Base-by-base conservation (phyloP, 2,888 invertebrate genomes). In the Flexamia atlantica region DNA sequence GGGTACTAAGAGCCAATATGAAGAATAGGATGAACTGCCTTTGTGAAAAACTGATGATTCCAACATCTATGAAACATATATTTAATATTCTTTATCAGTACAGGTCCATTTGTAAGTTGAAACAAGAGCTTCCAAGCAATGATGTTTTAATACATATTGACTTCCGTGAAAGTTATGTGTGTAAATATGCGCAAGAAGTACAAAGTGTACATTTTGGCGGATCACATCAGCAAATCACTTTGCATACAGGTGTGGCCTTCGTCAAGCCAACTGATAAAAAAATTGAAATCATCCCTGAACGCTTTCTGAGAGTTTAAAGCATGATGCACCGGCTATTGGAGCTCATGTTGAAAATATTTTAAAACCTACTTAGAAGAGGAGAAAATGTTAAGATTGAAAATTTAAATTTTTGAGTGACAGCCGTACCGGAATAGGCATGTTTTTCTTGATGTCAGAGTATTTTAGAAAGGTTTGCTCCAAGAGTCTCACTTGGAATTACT, bases 181-280 rank as follows among this genome's bases (percentile, higher is more conserved):
- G 86, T 30, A 88, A 88, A 83, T 87, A 87, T 82, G 70, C 76
- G 5, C 64, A 50, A 70, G 88, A 89, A 86, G 87, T 88, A 9
- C 88, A 89, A 84, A 84, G 85, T 36, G 85, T 87, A 17, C 88
- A 88, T 84, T 88, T 88, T 85, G 87, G 87, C 28, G 87, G 86
- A 36, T 87, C 87, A 1, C 82, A 82, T 17, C 80, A 64, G n/a
- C 88, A 88, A 83, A 85, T 87, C 17, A 87, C 88, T 23, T 83
- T 88, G n/a, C 88, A 88, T 76, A 88, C 87, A 20, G 87, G 86
- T 12, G 86, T 87, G 64, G 74, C 74, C 74, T 74, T 32, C 36
- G 36, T 74, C 74, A 74, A 74, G 74, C 74, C 40, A 40, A 5
- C 74, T 30, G 36, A 36, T 74, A 5, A 74, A 74, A 5, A 4